Conservation (phyloP, 2,888 invertebrate species). For the Cerastis rubricosa region DNA sequence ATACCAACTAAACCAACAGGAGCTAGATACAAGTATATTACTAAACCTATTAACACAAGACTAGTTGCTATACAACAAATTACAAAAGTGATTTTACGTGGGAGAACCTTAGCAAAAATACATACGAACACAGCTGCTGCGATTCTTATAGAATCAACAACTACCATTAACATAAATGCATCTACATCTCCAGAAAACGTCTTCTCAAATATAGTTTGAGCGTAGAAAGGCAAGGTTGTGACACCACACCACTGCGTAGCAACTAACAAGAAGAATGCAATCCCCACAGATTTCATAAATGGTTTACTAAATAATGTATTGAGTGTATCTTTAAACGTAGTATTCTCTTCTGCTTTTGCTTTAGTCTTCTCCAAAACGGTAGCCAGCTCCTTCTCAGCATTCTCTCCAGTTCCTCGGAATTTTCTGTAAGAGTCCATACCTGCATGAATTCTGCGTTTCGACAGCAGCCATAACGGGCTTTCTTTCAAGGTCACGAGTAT, state of each 20-base stretch:
- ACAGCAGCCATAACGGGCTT: background rate
- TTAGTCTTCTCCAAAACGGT: background rate
- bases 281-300: slow-evolving; percentile 61
- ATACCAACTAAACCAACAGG: slow-evolving; percentile 52
- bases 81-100: slow-evolving; percentile 71
- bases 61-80: slow-evolving; percentile 66
- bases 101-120: slow-evolving; percentile 65
- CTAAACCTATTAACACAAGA: slow-evolving; percentile 65
- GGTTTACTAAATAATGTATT: slow-evolving; percentile 69
- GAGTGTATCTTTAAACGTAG: slow-evolving; percentile 63
- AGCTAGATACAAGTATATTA: slow-evolving; percentile 67
- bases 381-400: background rate
- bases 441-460: background rate
- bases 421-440: background rate
- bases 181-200: slow-evolving; percentile 57
- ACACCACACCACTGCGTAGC: slow-evolving; percentile 54
- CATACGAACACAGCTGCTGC: slow-evolving; percentile 56
- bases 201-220: slow-evolving; percentile 71
- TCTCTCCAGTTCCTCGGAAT: background rate
- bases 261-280: background rate
- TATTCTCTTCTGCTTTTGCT: slow-evolving; percentile 49
- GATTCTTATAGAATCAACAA: slow-evolving; percentile 5
- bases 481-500: background rate
- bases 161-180: slow-evolving; percentile 5
- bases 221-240: slow-evolving; percentile 75